Percentiles rank a stretch among this genome's conserved stretches.
These are phyloP conservation scores for Tupaia tana DNA, from an alignment of 2,113 vertebrate species.

Conservation along the genomic window DNA sequence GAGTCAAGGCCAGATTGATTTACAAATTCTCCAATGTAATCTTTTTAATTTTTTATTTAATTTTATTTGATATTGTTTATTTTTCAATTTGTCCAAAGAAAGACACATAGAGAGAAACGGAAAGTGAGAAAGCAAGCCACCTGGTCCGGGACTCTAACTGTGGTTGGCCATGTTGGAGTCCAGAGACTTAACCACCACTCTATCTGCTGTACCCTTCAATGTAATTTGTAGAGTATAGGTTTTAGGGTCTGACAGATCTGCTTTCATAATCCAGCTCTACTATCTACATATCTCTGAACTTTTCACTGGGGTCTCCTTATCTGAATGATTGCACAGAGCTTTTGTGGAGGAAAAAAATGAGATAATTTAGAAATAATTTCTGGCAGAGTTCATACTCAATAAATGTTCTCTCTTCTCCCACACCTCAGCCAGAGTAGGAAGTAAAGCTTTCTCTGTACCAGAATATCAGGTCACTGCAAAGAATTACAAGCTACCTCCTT, in stretches of 20 bases:
- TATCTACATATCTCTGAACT: not conserved
- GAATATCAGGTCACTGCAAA: not conserved
- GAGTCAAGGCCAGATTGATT: not conserved
- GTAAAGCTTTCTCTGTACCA: constrained; percentile 33
- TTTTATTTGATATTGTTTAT: no score
- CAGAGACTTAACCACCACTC: no score
- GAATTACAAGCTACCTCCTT: constrained; percentile 26
- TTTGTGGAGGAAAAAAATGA: not conserved
- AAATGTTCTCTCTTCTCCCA: not conserved
- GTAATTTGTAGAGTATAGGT: not conserved
- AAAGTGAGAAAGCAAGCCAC: no score
- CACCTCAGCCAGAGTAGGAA: not conserved
- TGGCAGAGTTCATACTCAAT: not conserved
- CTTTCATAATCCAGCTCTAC: not conserved
- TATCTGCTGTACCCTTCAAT: no score
- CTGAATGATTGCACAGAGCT: not conserved
- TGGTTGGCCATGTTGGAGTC: no score
- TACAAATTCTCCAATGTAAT: not conserved
- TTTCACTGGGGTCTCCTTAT: not conserved
- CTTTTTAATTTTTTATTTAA: no score
- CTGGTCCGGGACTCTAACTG: no score
- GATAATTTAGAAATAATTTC: not conserved
- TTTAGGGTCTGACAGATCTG: not conserved
- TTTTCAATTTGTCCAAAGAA: no score
- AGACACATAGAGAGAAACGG: no score